Percentiles rank a stretch among this genome's conserved stretches.
Evolutionary conservation across 2,888 invertebrate species (phyloP).

Genomic region (Spilosoma lubricipeda): DNA sequence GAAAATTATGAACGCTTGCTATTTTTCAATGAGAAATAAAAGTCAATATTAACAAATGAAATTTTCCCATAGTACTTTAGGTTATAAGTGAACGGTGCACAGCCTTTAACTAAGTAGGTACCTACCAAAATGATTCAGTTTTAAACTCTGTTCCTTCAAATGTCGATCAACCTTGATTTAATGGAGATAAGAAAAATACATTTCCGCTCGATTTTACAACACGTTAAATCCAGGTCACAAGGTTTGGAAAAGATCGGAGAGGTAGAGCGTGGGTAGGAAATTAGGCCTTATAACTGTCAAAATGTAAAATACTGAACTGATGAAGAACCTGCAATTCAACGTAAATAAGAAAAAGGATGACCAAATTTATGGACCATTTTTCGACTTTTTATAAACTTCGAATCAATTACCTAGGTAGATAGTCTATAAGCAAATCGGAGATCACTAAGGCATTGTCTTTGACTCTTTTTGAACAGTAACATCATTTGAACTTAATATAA

Average conservation of each 20-base stretch:
- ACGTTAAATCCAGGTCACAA: not conserved
- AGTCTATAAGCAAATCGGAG: too few relatives aligned
- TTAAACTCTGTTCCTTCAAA: not conserved
- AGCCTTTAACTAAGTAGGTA: not conserved
- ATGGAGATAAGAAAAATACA: not conserved
- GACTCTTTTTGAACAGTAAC: too few relatives aligned
- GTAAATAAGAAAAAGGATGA: not conserved
- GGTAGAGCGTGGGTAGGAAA: not conserved
- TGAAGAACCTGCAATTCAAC: not conserved
- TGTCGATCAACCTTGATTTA: not conserved
- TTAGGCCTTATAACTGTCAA: not conserved
- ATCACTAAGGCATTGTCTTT: too few relatives aligned
- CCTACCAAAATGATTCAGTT: constrained; percentile 3
- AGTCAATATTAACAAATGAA: not conserved
- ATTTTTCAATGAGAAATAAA: not conserved
- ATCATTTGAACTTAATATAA: too few relatives aligned
- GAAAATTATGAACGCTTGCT: not conserved
- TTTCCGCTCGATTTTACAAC: not conserved
- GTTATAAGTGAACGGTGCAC: constrained; percentile 1
- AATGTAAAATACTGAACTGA: not conserved
- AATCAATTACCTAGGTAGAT: too few relatives aligned
- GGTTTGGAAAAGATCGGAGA: not conserved
- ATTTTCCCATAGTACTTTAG: not conserved
- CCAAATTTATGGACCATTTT: not conserved
- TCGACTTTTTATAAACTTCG: not conserved